Conservation (phyloP, 1,140 invertebrate genomes). For the Formica selysi region DNA sequence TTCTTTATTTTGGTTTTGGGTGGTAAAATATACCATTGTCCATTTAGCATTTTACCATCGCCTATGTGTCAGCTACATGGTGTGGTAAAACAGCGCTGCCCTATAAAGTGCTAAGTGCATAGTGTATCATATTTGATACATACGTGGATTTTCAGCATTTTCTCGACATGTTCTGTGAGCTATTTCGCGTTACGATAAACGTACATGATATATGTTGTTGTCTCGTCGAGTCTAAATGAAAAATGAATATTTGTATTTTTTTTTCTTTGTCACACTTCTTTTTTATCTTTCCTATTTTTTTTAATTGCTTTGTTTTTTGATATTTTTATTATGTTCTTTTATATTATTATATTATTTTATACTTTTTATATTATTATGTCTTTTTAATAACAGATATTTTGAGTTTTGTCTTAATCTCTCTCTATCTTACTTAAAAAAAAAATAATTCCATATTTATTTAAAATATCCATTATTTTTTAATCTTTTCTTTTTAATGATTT, state of each 20-base stretch:
- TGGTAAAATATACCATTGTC: constrained; percentile 43
- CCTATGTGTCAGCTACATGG: constrained; percentile 49
- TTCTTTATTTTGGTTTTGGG: not conserved
- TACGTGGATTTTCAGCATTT: constrained; percentile 56
- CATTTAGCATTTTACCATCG: constrained; percentile 53
- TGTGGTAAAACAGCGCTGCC: constrained; percentile 52
- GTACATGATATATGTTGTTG: constrained; percentile 35
- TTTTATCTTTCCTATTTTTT: constrained; percentile 1
- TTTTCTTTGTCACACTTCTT: not conserved
- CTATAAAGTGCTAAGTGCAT: constrained; percentile 62
- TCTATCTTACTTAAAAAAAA: not conserved
- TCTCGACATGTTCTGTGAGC: constrained; percentile 46
- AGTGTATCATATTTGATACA: constrained; percentile 63
- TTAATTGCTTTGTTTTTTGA: not conserved
- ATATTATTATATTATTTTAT: not conserved
- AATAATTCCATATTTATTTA: not conserved
- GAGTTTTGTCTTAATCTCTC: not conserved
- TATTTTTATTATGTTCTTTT: no score
- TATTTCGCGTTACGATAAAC: constrained; percentile 45
- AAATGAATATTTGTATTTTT: constrained; percentile 20
- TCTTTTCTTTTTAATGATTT: not conserved
- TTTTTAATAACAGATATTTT: not conserved
- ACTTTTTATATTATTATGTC: not conserved
- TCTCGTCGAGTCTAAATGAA: constrained; percentile 37
- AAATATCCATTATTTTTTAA: not conserved